Base-by-base conservation (phyloP, 2,113 vertebrate species). In the Hippolais icterina region DNA sequence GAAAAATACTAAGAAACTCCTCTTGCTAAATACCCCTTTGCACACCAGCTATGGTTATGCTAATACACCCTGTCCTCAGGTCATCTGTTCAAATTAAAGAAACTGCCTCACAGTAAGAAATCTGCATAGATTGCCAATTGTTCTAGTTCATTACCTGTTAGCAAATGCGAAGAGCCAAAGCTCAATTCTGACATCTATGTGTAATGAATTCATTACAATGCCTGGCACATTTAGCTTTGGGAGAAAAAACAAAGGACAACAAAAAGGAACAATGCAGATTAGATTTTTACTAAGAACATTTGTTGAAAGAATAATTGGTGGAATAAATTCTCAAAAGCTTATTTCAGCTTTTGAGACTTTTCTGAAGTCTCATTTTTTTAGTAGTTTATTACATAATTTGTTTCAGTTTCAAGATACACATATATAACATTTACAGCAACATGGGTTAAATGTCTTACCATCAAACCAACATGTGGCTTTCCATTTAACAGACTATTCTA, bases 71-170 rank as follows among this genome's bases (percentile, higher is more conserved):
- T 92, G 28, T 60, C 70, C 68, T 81, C 29, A 41, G 90, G 93
- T 93, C 76, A 83, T 92, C 89, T 74, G 76, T 69, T 93, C 80
- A 87, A 83, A 94, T 81, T 93, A 93, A 78, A 96, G 72, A 89
- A 90, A 91, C 39, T 92, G 94, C 86, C 86, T 92, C 93, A 19
- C 69, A 95, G 86, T 83, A 70, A 81, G 93, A 94, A 94, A 96
- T 80, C 72, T 70, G 80, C 86, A 87, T 39, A 74, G 72, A 81
- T 6, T 81, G 86, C 82, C 95, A 94, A 20, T 63, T 94, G 90
- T 93, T 97, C 89, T 90, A 86, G 71, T 74, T 90, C 90, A 92
- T 96, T 94, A 92, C 86, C 71, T 95, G 52, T 70, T 83, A 69
- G 91, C 68, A 95, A 93, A 94, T 37, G 71, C 80, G 86, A 84